Evolutionary conservation across 2,888 invertebrate genomes (phyloP).

Genomic region (Leucophenga maculata): DNA sequence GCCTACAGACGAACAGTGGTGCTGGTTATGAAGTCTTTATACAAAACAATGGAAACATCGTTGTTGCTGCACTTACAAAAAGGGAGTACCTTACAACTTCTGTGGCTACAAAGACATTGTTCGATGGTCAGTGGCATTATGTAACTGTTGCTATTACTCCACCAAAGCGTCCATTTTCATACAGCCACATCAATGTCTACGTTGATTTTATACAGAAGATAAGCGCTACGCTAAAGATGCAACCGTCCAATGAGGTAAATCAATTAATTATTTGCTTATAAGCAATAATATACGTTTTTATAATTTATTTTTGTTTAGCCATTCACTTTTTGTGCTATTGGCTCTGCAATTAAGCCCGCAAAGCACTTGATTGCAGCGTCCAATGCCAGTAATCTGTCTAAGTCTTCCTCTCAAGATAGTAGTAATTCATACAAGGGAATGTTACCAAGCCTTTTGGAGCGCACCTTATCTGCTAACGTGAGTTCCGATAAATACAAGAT

Average conservation of each 20-base stretch:
- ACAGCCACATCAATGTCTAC: slow-evolving; percentile 76
- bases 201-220: slow-evolving; percentile 76
- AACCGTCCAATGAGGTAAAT: slow-evolving; percentile 75
- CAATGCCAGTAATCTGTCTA: slow-evolving; percentile 47
- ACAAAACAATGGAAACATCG: slow-evolving; percentile 74
- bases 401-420: slow-evolving; percentile 66
- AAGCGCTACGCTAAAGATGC: slow-evolving; percentile 75
- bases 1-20: slow-evolving; percentile 74
- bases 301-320: slow-evolving; percentile 56
- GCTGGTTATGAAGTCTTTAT: slow-evolving; percentile 77
- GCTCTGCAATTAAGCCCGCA: slow-evolving; percentile 60
- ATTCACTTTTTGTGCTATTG: slow-evolving; percentile 72
- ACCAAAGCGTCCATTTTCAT: slow-evolving; percentile 75
- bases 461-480: slow-evolving; percentile 71
- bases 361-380: slow-evolving; percentile 44
- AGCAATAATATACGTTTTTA: background rate
- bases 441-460: slow-evolving; percentile 70
- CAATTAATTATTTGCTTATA: slow-evolving; percentile 25
- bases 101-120: slow-evolving; percentile 71
- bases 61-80: slow-evolving; percentile 75
- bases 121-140: slow-evolving; percentile 75
- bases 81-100: slow-evolving; percentile 76
- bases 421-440: slow-evolving; percentile 62
- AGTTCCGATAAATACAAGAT: slow-evolving; percentile 24
- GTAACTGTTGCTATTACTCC: slow-evolving; percentile 73